Evolutionary conservation across 2,797 vertebrate genomes (phyloP).

Genomic region (Emys orbicularis): DNA sequence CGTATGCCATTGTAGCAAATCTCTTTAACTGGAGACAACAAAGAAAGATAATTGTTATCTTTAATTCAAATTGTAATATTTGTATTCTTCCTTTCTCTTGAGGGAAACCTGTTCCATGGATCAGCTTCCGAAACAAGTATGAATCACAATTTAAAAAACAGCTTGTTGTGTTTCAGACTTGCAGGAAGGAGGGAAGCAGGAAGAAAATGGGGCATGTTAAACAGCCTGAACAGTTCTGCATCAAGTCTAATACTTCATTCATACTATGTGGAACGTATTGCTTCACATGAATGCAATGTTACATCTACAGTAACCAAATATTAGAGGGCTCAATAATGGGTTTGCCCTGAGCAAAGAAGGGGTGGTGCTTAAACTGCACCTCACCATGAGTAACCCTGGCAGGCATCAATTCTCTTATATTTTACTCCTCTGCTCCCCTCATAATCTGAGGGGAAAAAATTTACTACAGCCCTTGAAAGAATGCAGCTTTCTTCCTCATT

Average conservation of each 20-base stretch:
- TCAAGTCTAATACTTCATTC: not conserved
- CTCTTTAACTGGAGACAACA: slow-evolving; percentile 72
- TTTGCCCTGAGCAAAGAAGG: not conserved
- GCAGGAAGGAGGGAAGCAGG: not conserved
- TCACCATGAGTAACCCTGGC: accelerated
- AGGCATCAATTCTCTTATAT: accelerated
- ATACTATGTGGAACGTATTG: not conserved
- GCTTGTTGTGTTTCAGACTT: accelerated
- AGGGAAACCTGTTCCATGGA: slow-evolving; percentile 44
- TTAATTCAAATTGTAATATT: slow-evolving; percentile 61
- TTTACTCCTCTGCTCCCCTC: accelerated
- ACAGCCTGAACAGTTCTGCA: not conserved
- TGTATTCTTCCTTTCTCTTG: slow-evolving; percentile 51
- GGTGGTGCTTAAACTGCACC: not conserved
- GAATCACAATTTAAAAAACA: not conserved
- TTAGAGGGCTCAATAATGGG: not conserved
- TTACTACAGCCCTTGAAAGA: not conserved
- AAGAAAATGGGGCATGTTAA: not conserved
- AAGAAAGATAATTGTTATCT: slow-evolving; percentile 68
- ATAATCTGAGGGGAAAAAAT: accelerated
- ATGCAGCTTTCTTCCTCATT: not conserved
- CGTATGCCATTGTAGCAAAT: slow-evolving; percentile 66
- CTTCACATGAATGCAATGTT: not conserved
- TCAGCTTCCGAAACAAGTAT: not conserved
- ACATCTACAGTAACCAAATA: not conserved